phyloP scores from a whole-genome alignment of 2,797 vertebrate genomes.

The Sylvilagus floridanus region DNA sequence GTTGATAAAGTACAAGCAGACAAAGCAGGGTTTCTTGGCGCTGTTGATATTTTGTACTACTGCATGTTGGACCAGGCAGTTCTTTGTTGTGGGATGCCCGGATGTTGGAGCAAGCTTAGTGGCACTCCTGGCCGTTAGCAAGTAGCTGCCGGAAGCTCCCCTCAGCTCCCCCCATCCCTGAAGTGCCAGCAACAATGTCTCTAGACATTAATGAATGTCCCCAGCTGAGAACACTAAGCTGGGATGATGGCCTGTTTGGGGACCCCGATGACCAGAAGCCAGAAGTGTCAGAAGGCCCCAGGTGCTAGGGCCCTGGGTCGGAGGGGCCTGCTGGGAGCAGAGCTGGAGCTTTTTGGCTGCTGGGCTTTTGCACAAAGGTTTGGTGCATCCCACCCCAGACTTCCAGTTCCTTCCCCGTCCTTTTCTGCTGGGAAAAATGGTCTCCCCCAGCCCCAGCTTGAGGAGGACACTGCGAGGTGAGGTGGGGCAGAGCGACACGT shows the following conservation, averaged over 20 bases:
- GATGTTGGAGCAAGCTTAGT: neutral
- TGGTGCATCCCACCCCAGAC: neutral
- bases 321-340: neutral
- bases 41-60: neutral
- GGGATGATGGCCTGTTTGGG: neutral
- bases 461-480: neutral
- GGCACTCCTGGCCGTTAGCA: neutral
- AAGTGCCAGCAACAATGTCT: neutral
- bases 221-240: neutral
- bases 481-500: neutral
- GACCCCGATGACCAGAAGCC: neutral
- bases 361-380: neutral
- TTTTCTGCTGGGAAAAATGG: neutral
- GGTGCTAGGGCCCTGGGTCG: neutral
- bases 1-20: neutral
- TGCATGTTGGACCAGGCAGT: neutral
- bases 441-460: neutral
- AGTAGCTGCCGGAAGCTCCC: neutral
- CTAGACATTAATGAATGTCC: neutral
- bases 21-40: neutral
- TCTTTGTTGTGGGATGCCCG: neutral
- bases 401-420: neutral
- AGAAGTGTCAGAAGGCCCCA: neutral
- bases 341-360: neutral
- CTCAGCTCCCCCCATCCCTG: neutral